phyloP scores from a whole-genome alignment of 2,113 vertebrate species.

The Micromys minutus region DNA sequence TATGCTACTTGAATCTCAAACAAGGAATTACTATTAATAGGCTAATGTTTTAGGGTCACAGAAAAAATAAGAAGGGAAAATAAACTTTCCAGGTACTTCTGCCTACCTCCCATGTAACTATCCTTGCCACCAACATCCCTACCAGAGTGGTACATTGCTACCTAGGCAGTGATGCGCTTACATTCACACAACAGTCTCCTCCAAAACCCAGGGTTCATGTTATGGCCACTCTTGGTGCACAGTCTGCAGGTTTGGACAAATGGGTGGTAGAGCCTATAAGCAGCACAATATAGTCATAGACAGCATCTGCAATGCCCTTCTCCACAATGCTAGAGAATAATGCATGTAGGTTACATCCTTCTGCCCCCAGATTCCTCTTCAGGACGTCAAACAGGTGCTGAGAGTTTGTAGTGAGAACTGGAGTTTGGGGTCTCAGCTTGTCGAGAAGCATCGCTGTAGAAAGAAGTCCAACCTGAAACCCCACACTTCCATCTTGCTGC shows the following conservation, averaged over 20 bases:
- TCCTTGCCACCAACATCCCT: not conserved
- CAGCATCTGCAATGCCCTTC: not conserved
- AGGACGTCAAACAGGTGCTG: not conserved
- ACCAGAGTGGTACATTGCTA: not conserved
- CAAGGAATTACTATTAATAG: conserved; percentile 83
- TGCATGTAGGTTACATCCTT: not conserved
- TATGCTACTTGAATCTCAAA: conserved; percentile 87
- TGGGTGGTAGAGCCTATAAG: not conserved
- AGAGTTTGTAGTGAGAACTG: not conserved
- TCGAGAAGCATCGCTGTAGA: not conserved
- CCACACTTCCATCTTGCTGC: not conserved
- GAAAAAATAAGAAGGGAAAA: not conserved
- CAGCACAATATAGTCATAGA: not conserved
- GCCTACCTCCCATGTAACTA: not conserved
- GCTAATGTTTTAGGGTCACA: conserved; percentile 66
- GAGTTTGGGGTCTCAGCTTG: not conserved
- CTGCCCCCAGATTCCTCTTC: not conserved
- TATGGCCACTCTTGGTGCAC: too few species aligned
- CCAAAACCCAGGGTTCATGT: not conserved
- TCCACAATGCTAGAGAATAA: too few species aligned
- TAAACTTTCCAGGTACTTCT: not conserved
- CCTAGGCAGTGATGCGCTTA: not conserved
- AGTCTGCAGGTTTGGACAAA: not conserved
- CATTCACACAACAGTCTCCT: not conserved
- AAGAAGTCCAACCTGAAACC: not conserved